phyloP scores from a whole-genome alignment of 1,140 invertebrate species.

The Pseudomyrmex sp. region DNA sequence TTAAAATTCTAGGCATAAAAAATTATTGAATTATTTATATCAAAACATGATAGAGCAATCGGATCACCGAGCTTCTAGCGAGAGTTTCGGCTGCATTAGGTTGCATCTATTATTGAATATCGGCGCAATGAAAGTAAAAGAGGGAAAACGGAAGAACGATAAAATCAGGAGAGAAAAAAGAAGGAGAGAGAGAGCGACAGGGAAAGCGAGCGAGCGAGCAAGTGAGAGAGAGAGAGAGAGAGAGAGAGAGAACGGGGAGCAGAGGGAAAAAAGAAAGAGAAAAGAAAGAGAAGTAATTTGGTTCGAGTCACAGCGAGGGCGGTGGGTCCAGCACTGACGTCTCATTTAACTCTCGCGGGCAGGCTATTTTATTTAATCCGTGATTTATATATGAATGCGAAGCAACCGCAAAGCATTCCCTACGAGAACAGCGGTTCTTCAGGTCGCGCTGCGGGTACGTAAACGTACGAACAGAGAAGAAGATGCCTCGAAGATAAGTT shows the following conservation, averaged over 20 bases:
- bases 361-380: constrained; percentile 76
- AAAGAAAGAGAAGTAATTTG: constrained; percentile 66
- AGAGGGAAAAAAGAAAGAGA: not conserved
- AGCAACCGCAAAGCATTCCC: constrained; percentile 64
- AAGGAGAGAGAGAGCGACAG: not conserved
- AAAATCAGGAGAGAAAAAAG: not conserved
- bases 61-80: constrained; percentile 44
- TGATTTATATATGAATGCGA: constrained; percentile 71
- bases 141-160: not conserved
- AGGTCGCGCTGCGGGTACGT: constrained; percentile 61
- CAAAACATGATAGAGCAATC: constrained; percentile 22
- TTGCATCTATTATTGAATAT: constrained; percentile 49
- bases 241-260: not conserved
- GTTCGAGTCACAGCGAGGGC: constrained; percentile 59
- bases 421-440: constrained; percentile 45
- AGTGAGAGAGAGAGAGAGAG: not conserved
- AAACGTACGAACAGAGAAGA: constrained; percentile 38
- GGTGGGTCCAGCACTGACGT: constrained; percentile 72
- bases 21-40: not conserved
- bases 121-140: constrained; percentile 21
- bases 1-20: not conserved
- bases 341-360: constrained; percentile 73
- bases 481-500: constrained; percentile 73
- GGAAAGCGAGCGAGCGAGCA: too few relatives aligned
- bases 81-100: not conserved